Percentiles rank a stretch among this genome's conserved stretches.
Evolutionary conservation across 2,797 vertebrate species (phyloP).

Genomic region (Manis pentadactyla): DNA sequence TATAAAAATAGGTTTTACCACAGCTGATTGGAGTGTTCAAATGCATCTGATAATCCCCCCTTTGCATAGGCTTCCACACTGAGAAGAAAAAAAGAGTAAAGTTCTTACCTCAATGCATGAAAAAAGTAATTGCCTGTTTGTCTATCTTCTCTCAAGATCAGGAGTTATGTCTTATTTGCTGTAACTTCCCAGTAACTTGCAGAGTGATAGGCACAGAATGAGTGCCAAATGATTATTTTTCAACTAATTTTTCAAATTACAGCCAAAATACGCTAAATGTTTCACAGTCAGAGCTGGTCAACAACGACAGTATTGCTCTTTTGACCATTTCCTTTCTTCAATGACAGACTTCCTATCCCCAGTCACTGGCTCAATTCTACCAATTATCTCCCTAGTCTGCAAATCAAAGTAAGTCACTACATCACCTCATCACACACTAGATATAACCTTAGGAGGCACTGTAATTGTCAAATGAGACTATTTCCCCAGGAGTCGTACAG

Average conservation of each 20-base stretch:
- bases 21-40: not conserved
- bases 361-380: not conserved
- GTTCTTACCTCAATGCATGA: not conserved
- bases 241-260: constrained; percentile 55
- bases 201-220: not conserved
- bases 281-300: constrained; percentile 6
- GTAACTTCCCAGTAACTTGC: not conserved
- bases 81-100: not conserved
- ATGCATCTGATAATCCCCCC: not conserved
- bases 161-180: not conserved
- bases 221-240: constrained; percentile 28
- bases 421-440: not conserved
- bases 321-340: not conserved
- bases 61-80: not conserved
- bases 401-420: constrained; percentile 19
- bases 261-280: not conserved
- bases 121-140: not conserved
- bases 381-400: not conserved
- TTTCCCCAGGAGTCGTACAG: not conserved
- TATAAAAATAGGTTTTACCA: not conserved
- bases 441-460: constrained; percentile 32
- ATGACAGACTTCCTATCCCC: not conserved
- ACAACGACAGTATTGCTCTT: not conserved
- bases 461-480: constrained; percentile 47
- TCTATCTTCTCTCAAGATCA: not conserved